Evolutionary conservation across 2,113 vertebrate species (phyloP).

Genomic region (Morone chrysops): DNA sequence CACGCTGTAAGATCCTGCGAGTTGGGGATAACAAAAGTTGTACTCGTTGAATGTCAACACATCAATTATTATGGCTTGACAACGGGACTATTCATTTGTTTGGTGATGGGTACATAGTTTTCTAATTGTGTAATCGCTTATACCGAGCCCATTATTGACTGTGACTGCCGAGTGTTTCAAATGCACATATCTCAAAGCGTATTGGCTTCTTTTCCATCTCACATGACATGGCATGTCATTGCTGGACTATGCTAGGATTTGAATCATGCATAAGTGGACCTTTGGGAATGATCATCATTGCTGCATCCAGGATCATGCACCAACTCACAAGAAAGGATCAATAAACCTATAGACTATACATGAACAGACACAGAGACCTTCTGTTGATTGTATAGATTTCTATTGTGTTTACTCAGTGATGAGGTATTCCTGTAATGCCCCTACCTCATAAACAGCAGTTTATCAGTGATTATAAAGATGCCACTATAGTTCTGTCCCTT

Average conservation of each 20-base stretch:
- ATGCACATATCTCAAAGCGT: slow-evolving; percentile 24
- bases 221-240: slow-evolving; percentile 36
- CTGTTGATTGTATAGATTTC: slow-evolving; percentile 25
- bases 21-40: slow-evolving; percentile 17
- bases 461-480: slow-evolving; percentile 10
- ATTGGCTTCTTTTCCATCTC: slow-evolving; percentile 10
- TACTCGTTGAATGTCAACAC: slow-evolving; percentile 18
- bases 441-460: slow-evolving; percentile 8
- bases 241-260: slow-evolving; percentile 31
- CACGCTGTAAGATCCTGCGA: neutral
- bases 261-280: slow-evolving; percentile 44
- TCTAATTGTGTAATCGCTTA: neutral
- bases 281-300: slow-evolving; percentile 42
- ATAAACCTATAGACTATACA: slow-evolving; percentile 46
- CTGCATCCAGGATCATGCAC: slow-evolving; percentile 32
- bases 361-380: slow-evolving; percentile 14
- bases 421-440: neutral
- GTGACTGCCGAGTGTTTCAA: slow-evolving; percentile 25
- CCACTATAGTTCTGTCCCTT: neutral
- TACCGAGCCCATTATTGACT: neutral
- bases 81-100: slow-evolving; percentile 5
- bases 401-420: slow-evolving; percentile 22
- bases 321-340: slow-evolving; percentile 41
- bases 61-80: neutral
- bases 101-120: neutral